Base-by-base conservation (phyloP, 2,797 vertebrate genomes). In the Melanogrammus aeglefinus region DNA sequence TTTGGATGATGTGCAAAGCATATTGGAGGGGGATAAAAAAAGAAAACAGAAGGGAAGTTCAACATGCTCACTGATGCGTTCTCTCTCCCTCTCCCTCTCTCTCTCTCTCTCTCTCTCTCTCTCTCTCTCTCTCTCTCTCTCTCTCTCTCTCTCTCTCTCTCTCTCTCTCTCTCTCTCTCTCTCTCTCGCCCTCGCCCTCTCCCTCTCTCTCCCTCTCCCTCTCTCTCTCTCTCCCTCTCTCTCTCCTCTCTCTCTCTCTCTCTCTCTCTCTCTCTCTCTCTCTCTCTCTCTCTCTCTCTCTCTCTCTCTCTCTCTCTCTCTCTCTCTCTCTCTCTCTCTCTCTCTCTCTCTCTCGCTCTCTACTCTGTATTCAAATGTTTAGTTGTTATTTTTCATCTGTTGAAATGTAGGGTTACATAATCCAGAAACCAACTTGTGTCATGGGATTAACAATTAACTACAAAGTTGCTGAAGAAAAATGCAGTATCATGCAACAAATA, bases 11-110 rank as follows among this genome's bases (percentile, higher is more conserved):
- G 85, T 88, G 85, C 85, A 84, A 72, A 82, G 82, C 86, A 87
- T 90, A 90, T 84, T 71, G 24, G 24, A 12, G 69, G 69, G 24
- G 69, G 66, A 7, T 21, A 44, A 16, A 51, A 51, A 51, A 51
- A 51, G 3, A 51, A 51, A 51, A 3, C 47, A 51, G 8, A 63
- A 24, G 57, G 88, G 90, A 87, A 82, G 86, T 80, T 82, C 87
- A 82, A 90, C 86, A 87, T 82, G 86, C 79, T 81, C 87, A 82
- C 79, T 92, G 88, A 89, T 87, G 88, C 85, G 82, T 88, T 85
- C 80, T 88, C 89, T 87, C 79, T 79, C 16, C n/a, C 18, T 57
- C 16, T 7, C 51, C 6, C 57, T 63, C 57, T 9, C 57, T 24
- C 6, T 9, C 16, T 24, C 2, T 63, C 16, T 57, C 51, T 6